These are phyloP conservation scores for Hedya salicella DNA, from an alignment of 2,888 invertebrate genomes.

Conservation along the genomic window DNA sequence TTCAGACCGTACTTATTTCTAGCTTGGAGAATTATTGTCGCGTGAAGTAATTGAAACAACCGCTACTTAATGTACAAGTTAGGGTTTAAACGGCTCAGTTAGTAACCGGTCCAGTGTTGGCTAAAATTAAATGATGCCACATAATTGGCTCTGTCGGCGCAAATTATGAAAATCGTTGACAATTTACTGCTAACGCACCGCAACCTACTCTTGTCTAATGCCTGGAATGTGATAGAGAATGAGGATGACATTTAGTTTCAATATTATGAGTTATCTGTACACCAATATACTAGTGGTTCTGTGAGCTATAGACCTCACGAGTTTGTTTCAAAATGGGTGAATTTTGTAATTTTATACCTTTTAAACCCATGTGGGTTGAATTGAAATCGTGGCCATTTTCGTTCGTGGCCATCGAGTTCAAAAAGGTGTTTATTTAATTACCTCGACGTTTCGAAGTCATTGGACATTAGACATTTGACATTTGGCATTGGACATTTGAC, in stretches of 20 bases:
- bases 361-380: too few relatives aligned
- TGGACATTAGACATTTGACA: too few relatives aligned
- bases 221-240: conserved; percentile 43
- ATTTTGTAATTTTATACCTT: too few relatives aligned
- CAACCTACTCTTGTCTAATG: conserved; percentile 41
- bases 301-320: too few relatives aligned
- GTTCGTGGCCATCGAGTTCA: too few relatives aligned
- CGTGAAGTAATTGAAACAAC: conserved; percentile 51
- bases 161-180: conserved; percentile 67
- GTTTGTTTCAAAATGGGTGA: too few relatives aligned
- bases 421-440: too few relatives aligned
- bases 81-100: conserved; percentile 65
- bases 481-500: too few relatives aligned
- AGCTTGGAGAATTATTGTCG: conserved; percentile 46
- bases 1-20: conserved; percentile 33
- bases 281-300: too few relatives aligned
- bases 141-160: conserved; percentile 52
- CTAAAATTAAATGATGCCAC: conserved; percentile 54
- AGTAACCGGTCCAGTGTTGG: conserved; percentile 56
- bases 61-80: conserved; percentile 57
- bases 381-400: too few relatives aligned
- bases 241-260: conserved; percentile 40
- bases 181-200: conserved; percentile 55
- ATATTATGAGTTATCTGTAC: conserved; percentile 28
- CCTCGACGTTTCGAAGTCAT: too few relatives aligned